phyloP scores from a whole-genome alignment of 2,797 vertebrate genomes.

The Spinibarbus caldwelli region DNA sequence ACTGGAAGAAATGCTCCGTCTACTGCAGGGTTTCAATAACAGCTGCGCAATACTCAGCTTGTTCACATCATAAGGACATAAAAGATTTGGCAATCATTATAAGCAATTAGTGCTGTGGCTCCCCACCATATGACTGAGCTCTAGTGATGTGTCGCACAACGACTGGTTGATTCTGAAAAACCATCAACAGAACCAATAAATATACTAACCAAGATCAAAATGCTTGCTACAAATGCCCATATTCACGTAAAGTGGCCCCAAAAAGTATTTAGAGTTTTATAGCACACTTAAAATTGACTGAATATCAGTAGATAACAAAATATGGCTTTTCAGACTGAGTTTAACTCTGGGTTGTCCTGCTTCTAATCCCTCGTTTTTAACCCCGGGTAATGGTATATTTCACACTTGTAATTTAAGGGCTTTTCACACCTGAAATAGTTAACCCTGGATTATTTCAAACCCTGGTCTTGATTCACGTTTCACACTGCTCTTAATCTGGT shows the following conservation, averaged over 20 bases:
- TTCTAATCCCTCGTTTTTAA: too few species aligned
- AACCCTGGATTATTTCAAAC: neutral
- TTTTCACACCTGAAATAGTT: too few species aligned
- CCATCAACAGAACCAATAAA: neutral
- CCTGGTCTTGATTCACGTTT: neutral
- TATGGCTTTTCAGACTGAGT: neutral
- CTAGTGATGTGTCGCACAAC: neutral
- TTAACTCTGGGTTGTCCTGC: too few species aligned
- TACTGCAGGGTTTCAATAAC: conserved; percentile 41
- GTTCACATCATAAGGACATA: conserved; percentile 63
- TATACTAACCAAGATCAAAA: conserved; percentile 19
- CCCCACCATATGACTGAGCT: conserved; percentile 24
- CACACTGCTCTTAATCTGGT: neutral
- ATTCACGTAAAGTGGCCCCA: neutral
- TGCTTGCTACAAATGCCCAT: neutral
- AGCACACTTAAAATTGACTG: too few species aligned
- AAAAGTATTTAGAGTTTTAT: neutral
- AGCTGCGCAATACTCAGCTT: conserved; percentile 58
- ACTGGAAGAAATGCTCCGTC: conserved; percentile 37
- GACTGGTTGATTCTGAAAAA: conserved; percentile 12
- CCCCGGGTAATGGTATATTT: too few species aligned
- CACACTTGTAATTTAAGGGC: too few species aligned
- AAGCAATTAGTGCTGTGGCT: conserved; percentile 5
- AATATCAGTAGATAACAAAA: too few species aligned
- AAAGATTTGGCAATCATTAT: conserved; percentile 49